Conservation (phyloP, 2,888 invertebrate genomes). For the Ramazzottius varieornatus region DNA sequence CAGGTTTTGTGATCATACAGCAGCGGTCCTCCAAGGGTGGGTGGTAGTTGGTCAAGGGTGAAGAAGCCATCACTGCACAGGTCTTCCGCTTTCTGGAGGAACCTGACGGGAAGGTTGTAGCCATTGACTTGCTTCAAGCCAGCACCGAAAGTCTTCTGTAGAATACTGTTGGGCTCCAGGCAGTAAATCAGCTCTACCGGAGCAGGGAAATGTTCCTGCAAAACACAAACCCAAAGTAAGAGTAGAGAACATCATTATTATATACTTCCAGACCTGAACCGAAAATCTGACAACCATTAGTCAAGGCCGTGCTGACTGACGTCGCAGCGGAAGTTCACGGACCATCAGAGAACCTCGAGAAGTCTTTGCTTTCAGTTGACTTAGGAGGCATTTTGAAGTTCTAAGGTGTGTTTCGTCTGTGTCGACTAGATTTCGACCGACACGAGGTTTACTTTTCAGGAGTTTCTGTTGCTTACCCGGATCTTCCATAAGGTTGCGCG, state of each 20-base stretch:
- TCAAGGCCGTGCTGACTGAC: no score
- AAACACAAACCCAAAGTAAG: no score
- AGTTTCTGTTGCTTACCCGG: neutral
- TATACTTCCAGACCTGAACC: no score
- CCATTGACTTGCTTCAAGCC: neutral
- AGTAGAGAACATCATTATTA: no score
- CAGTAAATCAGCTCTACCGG: neutral
- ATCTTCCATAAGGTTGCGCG: neutral
- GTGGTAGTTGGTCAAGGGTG: neutral
- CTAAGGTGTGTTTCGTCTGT: no score
- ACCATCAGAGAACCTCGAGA: no score
- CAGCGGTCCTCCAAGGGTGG: neutral
- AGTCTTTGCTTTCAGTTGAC: no score
- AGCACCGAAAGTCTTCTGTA: neutral
- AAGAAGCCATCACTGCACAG: neutral
- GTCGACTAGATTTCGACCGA: no score
- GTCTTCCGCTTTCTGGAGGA: neutral
- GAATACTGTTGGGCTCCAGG: neutral
- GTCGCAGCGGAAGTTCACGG: no score
- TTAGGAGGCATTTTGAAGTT: no score
- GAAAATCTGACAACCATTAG: no score
- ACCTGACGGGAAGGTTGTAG: neutral
- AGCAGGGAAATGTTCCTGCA: neutral
- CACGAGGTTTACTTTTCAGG: no score
- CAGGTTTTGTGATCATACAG: neutral